A percentile compares a stretch with the other conserved stretches of the same genome.
Conservation (phyloP, 2,113 vertebrate species). For the Dasyprocta punctata region DNA sequence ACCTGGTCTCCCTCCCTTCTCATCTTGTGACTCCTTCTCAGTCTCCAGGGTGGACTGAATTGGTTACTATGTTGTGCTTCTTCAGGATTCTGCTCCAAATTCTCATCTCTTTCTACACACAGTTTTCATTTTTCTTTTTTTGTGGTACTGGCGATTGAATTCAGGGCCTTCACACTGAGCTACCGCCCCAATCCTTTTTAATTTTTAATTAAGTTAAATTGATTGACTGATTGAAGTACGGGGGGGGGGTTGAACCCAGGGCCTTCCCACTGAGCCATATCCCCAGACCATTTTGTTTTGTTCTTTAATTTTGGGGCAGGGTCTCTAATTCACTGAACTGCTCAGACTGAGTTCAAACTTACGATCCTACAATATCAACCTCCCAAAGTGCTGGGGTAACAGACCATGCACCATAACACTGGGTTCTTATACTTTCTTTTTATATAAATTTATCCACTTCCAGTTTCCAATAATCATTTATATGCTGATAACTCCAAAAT, state of each 20-base stretch:
- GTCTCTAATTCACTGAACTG: not conserved
- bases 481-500: not conserved
- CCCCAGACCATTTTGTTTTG: not conserved
- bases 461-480: not conserved
- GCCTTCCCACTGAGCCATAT: not conserved
- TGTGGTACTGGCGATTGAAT: not conserved
- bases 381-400: not conserved
- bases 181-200: not conserved
- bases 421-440: not conserved
- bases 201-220: not conserved
- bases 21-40: not conserved
- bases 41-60: accelerated
- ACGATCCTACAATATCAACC: not conserved
- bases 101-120: not conserved
- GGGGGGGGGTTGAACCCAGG: not conserved
- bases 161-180: not conserved
- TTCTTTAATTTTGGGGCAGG: not conserved
- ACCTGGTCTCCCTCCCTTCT: not conserved
- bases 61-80: accelerated
- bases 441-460: not conserved
- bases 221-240: not conserved
- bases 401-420: not conserved
- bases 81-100: not conserved
- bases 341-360: not conserved
- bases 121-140: not conserved